Evolutionary conservation across 2,888 invertebrate genomes (phyloP), one percentile per base, ranked within the genome.

Genomic region (Spisula subtruncata): DNA sequence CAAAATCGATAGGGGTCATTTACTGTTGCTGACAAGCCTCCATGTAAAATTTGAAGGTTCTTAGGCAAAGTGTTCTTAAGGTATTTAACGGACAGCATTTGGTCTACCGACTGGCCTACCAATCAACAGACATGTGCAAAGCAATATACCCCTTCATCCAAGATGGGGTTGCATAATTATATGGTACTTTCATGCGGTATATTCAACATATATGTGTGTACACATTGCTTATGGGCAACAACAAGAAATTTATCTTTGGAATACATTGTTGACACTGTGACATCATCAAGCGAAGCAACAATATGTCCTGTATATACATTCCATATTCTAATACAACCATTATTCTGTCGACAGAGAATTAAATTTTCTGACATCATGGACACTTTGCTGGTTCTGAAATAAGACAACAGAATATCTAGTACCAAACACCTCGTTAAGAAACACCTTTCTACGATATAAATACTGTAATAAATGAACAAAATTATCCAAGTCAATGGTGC

Each of bases 241-340:
- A 80, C 85, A 48, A 93, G 4, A 80, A 48, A 20, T n/a, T 86
- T 60, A 35, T 82, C 81, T 10, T 89, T 32, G 14, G 89, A 5
- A 20, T 88, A 32, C 29, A 91, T 82, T 84, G 90, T 87, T 54
- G 85, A 85, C 20, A 85, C 60, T 80, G 79, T 84, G 48, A 83
- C 56, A 66, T 90, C 90, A 86, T 88, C 80, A 6, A 93, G 29
- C 8, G 85, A 75, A 60, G 91, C 83, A 71, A 91, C 41, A 41
- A 86, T 83, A 79, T 84, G 32, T n/a, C 91, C 91, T n/a, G 90
- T 85, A 71, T 88, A 89, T 20, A 92, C 48, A 81, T 93, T 89
- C 92, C 92, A 92, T n/a, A 92, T 29, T 60, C 80, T n/a, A 18
- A 93, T 20, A 75, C 60, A 79, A 12, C 92, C 89, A 85, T 83